Evolutionary conservation across 2,113 vertebrate genomes (phyloP), one percentile per base, ranked within the genome.

Genomic region (Hylia prasina): DNA sequence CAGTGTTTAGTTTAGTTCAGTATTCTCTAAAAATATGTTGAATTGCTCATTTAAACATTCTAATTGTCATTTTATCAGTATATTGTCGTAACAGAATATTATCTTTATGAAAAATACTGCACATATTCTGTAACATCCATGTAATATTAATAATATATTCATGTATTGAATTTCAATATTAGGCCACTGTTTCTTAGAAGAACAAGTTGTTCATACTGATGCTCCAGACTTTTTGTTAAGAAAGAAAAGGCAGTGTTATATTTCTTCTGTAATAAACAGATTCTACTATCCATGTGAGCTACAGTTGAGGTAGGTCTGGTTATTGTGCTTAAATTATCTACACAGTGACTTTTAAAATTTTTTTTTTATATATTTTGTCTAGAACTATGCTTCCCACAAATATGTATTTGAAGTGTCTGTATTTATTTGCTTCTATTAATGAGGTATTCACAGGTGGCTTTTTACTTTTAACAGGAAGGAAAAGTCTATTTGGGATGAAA

Each of bases 401-500:
- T 23, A 13, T 58, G 13, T 84, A 40, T 66, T 24, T 40, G 31
- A 75, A 65, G 13, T 42, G 28, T 70, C 33, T 66, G 7, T 45
- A 53, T 92, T 60, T 89, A 21, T 54, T 82, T 85, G 11, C 28
- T 31, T 69, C 64, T 81, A 25, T 85, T 71, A 76, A 64, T 80
- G 68, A 83, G 50, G 5, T 60, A 58, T 73, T 95, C 50, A 76
- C 16, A 45, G 35, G 11, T 76, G 25, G 3, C 10, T 78, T 90
- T 87, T 82, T 82, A 48, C 47, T 89, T 63, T 83, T 57, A 88
- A 69, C 66, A 97, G 97, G 92, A 96, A 53, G 69, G 51, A 66
- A 45, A 71, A 80, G 13, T 94, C 92, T 89, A 77, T 71, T 94
- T 97, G 97, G 94, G 65, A 95, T 93, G 68, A 79, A 96, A 95